Evolutionary conservation across 2,888 invertebrate genomes (phyloP).

Genomic region (Agriopis leucophaearia): DNA sequence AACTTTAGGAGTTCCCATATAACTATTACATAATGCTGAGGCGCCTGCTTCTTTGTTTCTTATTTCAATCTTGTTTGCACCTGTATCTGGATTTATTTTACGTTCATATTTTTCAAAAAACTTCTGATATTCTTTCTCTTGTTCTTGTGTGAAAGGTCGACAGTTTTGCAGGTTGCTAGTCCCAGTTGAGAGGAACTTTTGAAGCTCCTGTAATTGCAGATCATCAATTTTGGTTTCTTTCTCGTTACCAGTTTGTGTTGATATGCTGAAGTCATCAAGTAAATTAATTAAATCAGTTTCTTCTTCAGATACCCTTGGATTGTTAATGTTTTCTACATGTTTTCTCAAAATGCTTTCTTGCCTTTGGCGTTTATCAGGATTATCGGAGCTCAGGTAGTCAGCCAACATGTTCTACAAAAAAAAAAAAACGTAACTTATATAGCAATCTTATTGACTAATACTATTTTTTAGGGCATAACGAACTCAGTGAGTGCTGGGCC

Average conservation of each 20-base stretch:
- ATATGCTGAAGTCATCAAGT: slow-evolving; percentile 11
- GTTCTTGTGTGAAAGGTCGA: background rate
- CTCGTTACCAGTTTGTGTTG: background rate
- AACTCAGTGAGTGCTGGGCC: too few relatives aligned
- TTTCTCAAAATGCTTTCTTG: too few relatives aligned
- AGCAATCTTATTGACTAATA: background rate
- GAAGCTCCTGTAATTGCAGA: slow-evolving; percentile 37
- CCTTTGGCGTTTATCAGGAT: background rate
- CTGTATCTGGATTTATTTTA: slow-evolving; percentile 1
- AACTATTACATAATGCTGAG: background rate
- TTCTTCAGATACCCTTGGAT: background rate
- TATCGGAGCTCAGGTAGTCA: background rate
- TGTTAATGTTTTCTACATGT: background rate
- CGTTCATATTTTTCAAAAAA: slow-evolving; percentile 40
- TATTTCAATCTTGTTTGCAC: background rate
- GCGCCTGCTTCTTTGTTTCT: background rate
- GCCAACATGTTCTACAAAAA: background rate
- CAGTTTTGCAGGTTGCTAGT: background rate
- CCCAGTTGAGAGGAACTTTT: slow-evolving; percentile 30
- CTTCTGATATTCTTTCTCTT: slow-evolving; percentile 18
- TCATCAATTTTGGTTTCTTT: slow-evolving; percentile 30
- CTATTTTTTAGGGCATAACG: too few relatives aligned
- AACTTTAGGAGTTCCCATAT: slow-evolving; percentile 1
- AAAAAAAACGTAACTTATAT: background rate
- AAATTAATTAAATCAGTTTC: slow-evolving; percentile 32